Evolutionary conservation across 2,888 invertebrate genomes (phyloP).

Genomic region (Lepidocyrtinus sp.): DNA sequence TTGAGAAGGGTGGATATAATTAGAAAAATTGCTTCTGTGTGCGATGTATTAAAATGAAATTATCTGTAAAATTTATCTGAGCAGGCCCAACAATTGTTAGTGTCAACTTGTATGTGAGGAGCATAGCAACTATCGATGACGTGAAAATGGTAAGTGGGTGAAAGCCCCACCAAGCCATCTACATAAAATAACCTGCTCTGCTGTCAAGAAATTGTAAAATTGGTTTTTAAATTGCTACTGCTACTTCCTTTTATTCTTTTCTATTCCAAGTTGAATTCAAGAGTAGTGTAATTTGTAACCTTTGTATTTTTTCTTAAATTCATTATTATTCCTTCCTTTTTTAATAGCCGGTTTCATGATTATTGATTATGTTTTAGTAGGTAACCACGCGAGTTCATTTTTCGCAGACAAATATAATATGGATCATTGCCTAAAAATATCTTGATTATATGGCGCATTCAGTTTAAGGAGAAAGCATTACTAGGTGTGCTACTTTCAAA

Average conservation of each 20-base stretch:
- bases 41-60: conserved; percentile 11
- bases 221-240: conserved; percentile 13
- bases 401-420: no score
- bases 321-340: no score
- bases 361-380: no score
- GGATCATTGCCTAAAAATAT: no score
- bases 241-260: conserved; percentile 10
- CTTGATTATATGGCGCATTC: no score
- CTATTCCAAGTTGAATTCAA: conserved; percentile 4
- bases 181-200: conserved; percentile 19
- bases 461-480: neutral
- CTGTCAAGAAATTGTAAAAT: conserved; percentile 15
- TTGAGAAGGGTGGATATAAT: conserved; percentile 13
- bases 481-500: neutral
- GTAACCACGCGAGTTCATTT: no score
- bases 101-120: conserved; percentile 98
- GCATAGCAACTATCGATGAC: conserved; percentile 98
- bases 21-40: neutral
- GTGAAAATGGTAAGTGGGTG: conserved; percentile 96
- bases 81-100: conserved; percentile 93
- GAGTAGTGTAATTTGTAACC: no score
- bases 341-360: no score
- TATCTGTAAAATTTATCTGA: conserved; percentile 62
- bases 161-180: conserved; percentile 65
- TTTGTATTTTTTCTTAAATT: no score